Conservation (phyloP, 1,140 invertebrate genomes). For the Nephotettix cincticeps region DNA sequence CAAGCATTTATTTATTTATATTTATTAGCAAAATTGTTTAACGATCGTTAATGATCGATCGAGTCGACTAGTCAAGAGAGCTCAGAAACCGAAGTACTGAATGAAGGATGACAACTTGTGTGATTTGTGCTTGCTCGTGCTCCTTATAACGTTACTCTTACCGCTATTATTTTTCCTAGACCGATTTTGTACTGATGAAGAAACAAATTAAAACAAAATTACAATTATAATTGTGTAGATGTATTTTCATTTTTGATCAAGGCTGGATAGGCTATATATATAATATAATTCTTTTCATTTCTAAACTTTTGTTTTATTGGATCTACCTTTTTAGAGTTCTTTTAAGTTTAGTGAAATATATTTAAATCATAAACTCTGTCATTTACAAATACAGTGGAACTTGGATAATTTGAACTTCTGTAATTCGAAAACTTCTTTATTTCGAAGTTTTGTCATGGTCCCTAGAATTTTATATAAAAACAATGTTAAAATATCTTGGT, state of each 20-base stretch:
- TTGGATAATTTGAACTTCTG: no score
- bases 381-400: no score
- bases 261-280: slow-evolving; percentile 21
- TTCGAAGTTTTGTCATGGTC: no score
- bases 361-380: no score
- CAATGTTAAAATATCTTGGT: no score
- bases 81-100: not conserved
- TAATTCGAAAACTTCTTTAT: no score
- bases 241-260: slow-evolving; percentile 25
- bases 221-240: slow-evolving; percentile 26
- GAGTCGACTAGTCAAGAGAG: not conserved
- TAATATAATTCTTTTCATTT: slow-evolving; percentile 30
- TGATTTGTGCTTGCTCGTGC: not conserved
- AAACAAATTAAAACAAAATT: slow-evolving; percentile 10
- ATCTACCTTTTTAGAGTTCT: no score
- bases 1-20: slow-evolving; percentile 25
- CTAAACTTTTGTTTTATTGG: slow-evolving; percentile 1
- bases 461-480: no score
- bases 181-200: slow-evolving; percentile 26
- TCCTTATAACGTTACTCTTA: slow-evolving; percentile 19
- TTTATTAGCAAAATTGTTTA: not conserved
- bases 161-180: slow-evolving; percentile 16
- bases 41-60: not conserved
- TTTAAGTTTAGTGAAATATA: no score
- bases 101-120: not conserved